Base-by-base conservation (phyloP, 2,888 invertebrate genomes). In the Scaptomyza parva region DNA sequence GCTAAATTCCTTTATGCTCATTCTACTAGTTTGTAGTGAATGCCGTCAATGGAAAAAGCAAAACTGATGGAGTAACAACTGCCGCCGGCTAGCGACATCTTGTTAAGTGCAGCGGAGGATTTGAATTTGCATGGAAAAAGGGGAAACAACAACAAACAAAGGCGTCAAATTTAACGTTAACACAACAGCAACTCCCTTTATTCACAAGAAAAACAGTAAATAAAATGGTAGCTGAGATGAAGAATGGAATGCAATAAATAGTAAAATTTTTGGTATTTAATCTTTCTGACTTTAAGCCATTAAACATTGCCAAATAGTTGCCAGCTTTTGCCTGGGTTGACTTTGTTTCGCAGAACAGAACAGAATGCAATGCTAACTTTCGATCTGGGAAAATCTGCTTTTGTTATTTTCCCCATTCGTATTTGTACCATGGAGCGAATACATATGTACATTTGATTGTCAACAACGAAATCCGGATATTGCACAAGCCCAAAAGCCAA, bases 61-160 rank as follows among this genome's bases (percentile, higher is more conserved):
- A 60, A 58, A 64, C 55, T 70, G 65, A 70, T 70, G 70, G 53
- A 75, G 54, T 41, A 59, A 39, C 69, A 62, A 57, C 57, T 62
- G 60, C 61, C 40, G 44, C 18, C 26, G 47, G 37, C 80, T 50
- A 63, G 61, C 37, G 43, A 33, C 55, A 51, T 48, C 78, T 68
- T 63, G 57, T 33, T 50, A 65, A 65, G 54, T 65, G 71, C 71
- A 68, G 55, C 60, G 66, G 62, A 17, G 37, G 71, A 65, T 71
- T 78, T 70, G 59, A 57, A 47, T 76, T 59, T 22, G 48, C 45
- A 59, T 44, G 54, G 22, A 39, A 41, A 57, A 43, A n/a, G n/a
- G n/a, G n/a, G n/a, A n/a, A n/a, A n/a, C n/a, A n/a, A n/a, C 53
- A 1, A 6, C 6, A 11, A 40, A 24, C 35, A 5, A 45, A 14